Base-by-base conservation (phyloP, 2,113 vertebrate genomes). In the Laterallus jamaicensis region DNA sequence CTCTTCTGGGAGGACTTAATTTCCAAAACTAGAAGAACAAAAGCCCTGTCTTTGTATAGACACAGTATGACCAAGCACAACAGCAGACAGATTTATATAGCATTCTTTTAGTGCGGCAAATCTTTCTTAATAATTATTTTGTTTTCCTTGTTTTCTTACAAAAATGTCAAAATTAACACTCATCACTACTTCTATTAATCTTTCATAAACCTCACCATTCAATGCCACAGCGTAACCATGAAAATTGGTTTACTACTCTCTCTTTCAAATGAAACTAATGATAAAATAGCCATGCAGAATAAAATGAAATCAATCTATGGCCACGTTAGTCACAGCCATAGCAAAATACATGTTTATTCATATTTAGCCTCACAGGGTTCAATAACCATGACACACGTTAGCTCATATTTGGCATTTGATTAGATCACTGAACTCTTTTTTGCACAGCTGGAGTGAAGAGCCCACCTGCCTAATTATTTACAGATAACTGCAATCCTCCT, bases 381-480 rank as follows among this genome's bases (percentile, higher is more conserved):
- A 83, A 71, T 67, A 87, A 81, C 35, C 89, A 83, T 28, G 35
- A 69, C 13, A 50, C 37, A 78, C 0, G 2, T 28, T 86, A 79
- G 37, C 25, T 83, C 52, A 26, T 54, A 83, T 69, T 59, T 92
- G 82, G 47, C 35, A 60, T 70, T 86, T 83, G 47, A 81, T 83
- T 74, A 64, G 37, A 88, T 69, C 2, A 4, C 47, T 42, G 71
- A 88, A 67, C 10, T 63, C 55, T 82, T 79, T 85, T 31, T 67
- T 82, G 47, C 40, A 70, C 85, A 87, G 67, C 59, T 95, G 85
- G 60, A 56, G 67, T 32, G 25, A 79, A 91, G 52, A 60, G 60
- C 44, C 39, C 91, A 93, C 89, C 89, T 95, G 88, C 29, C 63
- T 74, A 52, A 93, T 90, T 94, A 92, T 90, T 90, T 88, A 74